phyloP scores from a whole-genome alignment of 2,797 vertebrate species.

The Anisognathus igniventris region DNA sequence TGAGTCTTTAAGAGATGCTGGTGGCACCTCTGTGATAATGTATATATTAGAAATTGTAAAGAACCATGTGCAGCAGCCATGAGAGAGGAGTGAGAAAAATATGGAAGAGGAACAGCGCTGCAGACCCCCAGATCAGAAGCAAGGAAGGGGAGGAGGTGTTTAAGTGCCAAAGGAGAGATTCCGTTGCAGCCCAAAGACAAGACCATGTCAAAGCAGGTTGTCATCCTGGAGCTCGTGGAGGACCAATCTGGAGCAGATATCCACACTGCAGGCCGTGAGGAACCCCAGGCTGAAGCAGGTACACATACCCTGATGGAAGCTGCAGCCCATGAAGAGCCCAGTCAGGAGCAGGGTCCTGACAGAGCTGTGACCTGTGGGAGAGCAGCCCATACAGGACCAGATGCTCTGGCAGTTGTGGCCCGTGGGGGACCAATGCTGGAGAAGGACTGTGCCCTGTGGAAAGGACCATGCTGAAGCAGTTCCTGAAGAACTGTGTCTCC shows the following conservation, averaged over 20 bases:
- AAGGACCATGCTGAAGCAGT: not conserved
- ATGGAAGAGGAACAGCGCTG: not conserved
- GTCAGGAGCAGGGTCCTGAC: not conserved
- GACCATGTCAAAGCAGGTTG: not conserved
- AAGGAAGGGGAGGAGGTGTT: not conserved
- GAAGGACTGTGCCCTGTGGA: not conserved
- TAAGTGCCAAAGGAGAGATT: not conserved
- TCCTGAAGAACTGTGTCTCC: not conserved
- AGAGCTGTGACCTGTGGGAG: not conserved
- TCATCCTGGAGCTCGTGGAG: not conserved
- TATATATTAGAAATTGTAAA: not conserved
- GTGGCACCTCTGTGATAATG: not conserved
- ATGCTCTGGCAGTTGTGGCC: not conserved
- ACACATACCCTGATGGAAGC: not conserved
- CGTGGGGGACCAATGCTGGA: not conserved
- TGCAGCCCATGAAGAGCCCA: not conserved
- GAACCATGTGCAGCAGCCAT: not conserved
- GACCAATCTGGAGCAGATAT: not conserved
- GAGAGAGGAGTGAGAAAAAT: not conserved
- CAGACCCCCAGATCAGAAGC: not conserved
- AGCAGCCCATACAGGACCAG: not conserved
- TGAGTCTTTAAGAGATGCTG: not conserved
- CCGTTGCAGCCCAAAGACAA: not conserved
- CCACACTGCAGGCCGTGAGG: not conserved
- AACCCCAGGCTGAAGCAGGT: not conserved